Evolutionary conservation across 2,113 vertebrate genomes (phyloP).

Genomic region (Seriola quinqueradiata): DNA sequence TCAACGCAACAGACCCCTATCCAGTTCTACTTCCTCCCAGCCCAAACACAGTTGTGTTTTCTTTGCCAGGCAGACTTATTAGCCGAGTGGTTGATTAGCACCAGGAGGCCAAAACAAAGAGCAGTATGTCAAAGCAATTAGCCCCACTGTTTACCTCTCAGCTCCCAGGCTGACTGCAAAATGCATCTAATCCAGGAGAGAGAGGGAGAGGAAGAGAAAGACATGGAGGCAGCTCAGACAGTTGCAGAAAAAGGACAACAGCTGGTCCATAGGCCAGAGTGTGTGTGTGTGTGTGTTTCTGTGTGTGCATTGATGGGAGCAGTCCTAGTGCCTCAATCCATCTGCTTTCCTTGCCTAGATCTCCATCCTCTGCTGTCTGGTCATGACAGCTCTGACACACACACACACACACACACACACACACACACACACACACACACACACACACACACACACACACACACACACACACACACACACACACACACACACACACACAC

Average conservation of each 20-base stretch:
- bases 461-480: constrained; percentile 34
- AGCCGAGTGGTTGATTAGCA: constrained; percentile 82
- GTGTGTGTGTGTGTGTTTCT: constrained; percentile 26
- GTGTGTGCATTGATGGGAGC: constrained; percentile 46
- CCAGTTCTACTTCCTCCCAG: constrained; percentile 32
- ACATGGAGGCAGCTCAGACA: constrained; percentile 48
- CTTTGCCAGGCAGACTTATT: constrained; percentile 74
- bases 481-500: constrained; percentile 38
- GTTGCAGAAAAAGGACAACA: constrained; percentile 69
- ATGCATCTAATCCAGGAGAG: constrained; percentile 73
- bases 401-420: constrained; percentile 34
- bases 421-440: constrained; percentile 38
- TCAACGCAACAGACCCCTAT: constrained; percentile 8
- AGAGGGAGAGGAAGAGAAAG: constrained; percentile 25
- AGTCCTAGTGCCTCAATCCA: constrained; percentile 66
- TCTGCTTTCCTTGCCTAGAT: constrained; percentile 68
- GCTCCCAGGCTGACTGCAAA: constrained; percentile 72
- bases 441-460: constrained; percentile 47
- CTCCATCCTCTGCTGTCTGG: constrained; percentile 69
- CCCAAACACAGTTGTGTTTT: constrained; percentile 45
- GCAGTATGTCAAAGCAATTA: constrained; percentile 86
- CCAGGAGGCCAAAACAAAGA: constrained; percentile 83
- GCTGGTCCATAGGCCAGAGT: constrained; percentile 69
- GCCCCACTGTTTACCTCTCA: constrained; percentile 83
- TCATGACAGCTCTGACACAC: constrained; percentile 65